Evolutionary conservation across 2,888 invertebrate species (phyloP).

Genomic region (Eudemis profundana): DNA sequence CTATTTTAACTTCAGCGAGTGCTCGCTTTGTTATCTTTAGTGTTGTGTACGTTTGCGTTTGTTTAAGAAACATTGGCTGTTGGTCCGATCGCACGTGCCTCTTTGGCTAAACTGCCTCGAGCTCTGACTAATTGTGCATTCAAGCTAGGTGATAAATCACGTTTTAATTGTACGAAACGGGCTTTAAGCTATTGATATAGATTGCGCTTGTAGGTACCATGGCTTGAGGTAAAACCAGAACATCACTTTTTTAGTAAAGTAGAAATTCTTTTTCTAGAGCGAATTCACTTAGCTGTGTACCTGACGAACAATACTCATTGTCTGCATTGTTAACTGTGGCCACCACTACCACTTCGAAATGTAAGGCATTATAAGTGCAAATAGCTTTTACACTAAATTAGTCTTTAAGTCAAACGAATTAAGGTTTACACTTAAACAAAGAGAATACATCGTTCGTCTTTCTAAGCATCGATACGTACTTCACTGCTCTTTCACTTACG

Average conservation of each 20-base stretch:
- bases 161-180: slow-evolving; percentile 44
- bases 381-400: no score
- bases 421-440: no score
- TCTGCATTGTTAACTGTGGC: no score
- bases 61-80: slow-evolving; percentile 77
- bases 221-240: not conserved
- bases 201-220: not conserved
- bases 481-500: no score
- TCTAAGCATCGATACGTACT: no score
- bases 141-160: slow-evolving; percentile 50
- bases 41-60: slow-evolving; percentile 68
- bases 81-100: slow-evolving; percentile 75
- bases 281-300: no score
- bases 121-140: slow-evolving; percentile 52
- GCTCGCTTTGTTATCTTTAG: slow-evolving; percentile 57
- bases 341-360: no score
- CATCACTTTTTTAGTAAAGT: not conserved
- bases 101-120: slow-evolving; percentile 71
- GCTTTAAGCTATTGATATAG: slow-evolving; percentile 11
- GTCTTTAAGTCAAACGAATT: no score
- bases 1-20: slow-evolving; percentile 59
- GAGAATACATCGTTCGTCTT: no score
- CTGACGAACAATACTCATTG: no score
- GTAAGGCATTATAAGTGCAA: no score
- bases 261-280: no score